A percentile compares a stretch with the other conserved stretches of the same genome.
These are phyloP conservation scores for Idaea straminata DNA, from an alignment of 2,888 invertebrate genomes.

Conservation along the genomic window DNA sequence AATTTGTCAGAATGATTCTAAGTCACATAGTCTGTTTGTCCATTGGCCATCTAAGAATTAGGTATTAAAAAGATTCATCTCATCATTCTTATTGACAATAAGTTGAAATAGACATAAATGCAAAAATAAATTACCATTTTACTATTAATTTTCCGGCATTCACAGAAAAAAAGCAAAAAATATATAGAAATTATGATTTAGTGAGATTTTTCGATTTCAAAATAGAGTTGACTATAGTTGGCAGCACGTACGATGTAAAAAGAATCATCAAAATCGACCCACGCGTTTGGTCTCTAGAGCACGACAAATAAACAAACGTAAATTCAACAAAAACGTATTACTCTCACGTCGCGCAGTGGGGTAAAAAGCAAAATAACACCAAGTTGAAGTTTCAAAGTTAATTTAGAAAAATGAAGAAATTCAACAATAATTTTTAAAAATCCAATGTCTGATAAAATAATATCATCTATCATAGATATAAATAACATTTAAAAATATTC, in stretches of 20 bases:
- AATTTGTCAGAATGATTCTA: not conserved
- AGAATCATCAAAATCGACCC: too few relatives aligned
- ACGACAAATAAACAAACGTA: too few relatives aligned
- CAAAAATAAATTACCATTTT: not conserved
- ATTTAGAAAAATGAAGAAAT: too few relatives aligned
- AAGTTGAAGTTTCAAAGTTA: too few relatives aligned
- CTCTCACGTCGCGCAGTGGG: too few relatives aligned
- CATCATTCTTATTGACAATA: not conserved
- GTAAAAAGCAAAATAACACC: too few relatives aligned
- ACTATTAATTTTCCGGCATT: not conserved
- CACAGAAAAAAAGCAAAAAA: not conserved
- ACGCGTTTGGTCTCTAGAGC: too few relatives aligned
- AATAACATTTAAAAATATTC: too few relatives aligned
- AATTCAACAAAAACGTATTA: too few relatives aligned
- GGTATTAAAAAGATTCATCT: not conserved
- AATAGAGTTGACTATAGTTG: conserved; percentile 28
- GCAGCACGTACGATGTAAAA: conserved; percentile 39
- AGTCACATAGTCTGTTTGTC: not conserved
- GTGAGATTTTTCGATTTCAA: not conserved
- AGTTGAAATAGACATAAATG: not conserved
- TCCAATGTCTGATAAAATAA: too few relatives aligned
- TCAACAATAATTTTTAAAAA: too few relatives aligned
- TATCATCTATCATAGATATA: too few relatives aligned
- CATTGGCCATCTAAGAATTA: not conserved
- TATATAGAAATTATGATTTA: conserved; percentile 22